Evolutionary conservation across 92 coral and sea anemone genomes (phyloP), one percentile per base, ranked within the genome.

Genomic region (Meandrina meandrites): DNA sequence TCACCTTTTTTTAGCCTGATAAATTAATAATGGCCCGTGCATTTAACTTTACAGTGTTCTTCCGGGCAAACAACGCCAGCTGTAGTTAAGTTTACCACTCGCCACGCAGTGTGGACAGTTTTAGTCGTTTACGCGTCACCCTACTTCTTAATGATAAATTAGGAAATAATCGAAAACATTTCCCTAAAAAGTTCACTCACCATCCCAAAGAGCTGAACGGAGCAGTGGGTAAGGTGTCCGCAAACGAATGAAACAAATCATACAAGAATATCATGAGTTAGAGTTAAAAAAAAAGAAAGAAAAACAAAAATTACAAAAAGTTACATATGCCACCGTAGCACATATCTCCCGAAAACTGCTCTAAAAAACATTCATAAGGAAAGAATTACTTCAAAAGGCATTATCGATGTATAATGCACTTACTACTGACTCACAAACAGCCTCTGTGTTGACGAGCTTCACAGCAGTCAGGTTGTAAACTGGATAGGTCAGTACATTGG

Each of bases 361-460:
- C n/a, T n/a, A n/a, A n/a, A n/a, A n/a, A n/a, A n/a, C n/a, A n/a
- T n/a, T n/a, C n/a, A n/a, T n/a, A n/a, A n/a, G n/a, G n/a, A n/a
- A 6, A 40, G 6, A 40, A 40, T 40, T 40, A 40, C 56, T 51
- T 51, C 56, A 56, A 56, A n/a, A 16, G 24, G 62, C 45, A 40
- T 40, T 2, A 40, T 40, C 45, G 6, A 16, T 45, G 11, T 16
- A 5, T 48, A 5, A 22, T 27, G 24, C 8, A 66, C 91, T 45
- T 93, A 97, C 99, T 94, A 97, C 93, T 34, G 99, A 97, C 76
- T 97, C 99, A 70, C 99, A 97, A 31, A 97, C 85, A 12, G 97
- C 99, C 21, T 84, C 90, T 83, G 93, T 78, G 78, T 95, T 97
- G 76, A 97, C 87, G 70, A 97, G 94, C 57, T 90, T 89, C 27